Base-by-base conservation (phyloP, 2,888 invertebrate genomes). In the Limnephilus auricula region DNA sequence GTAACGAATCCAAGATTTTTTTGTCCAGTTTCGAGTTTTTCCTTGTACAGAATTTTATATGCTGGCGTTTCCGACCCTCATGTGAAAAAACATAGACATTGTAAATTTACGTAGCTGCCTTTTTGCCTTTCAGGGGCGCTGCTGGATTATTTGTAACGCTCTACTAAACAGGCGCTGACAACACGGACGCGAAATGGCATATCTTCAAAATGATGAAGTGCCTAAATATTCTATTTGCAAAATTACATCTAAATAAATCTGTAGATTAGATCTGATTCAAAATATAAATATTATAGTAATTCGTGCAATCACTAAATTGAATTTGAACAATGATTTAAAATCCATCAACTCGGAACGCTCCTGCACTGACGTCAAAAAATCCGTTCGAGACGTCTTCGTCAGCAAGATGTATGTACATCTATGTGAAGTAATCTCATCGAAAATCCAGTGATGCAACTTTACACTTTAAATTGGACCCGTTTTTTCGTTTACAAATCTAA, bases 1-100 rank as follows among this genome's bases (percentile, higher is more conserved):
- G 82, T 82, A 82, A 82, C 82, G 37, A 82, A 34, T 34, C 82
- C 82, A 82, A 82, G 82, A 82, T 82, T 82, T 82, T n/a, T 82
- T 82, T 82, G 32, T 82, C 82, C 18, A 82, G 34, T 25, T 82
- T 34, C 2, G 15, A 34, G 82, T 18, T 34, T 37, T 32, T 34
- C 34, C 82, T 65, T 37, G 34, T 32, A 32, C 34, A 82, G 25
- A 34, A 82, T 82, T 82, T 82, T 34, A 82, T 34, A 82, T 82
- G 32, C 82, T 32, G 34, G 34, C 34, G 34, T 82, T 82, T 82
- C 34, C 82, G 82, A 82, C 82, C 82, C 82, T 32, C 82, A 25
- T 82, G 82, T 37, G 82, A 82, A 82, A 82, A 82, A 82, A 82
- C 82, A 82, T 34, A 82, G 82, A 32, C 82, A 82, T 82, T 32